These are phyloP conservation scores for Theonella swinhoei DNA, from an alignment of 37 sponge, comb jelly and placozoan species.

Conservation along the genomic window DNA sequence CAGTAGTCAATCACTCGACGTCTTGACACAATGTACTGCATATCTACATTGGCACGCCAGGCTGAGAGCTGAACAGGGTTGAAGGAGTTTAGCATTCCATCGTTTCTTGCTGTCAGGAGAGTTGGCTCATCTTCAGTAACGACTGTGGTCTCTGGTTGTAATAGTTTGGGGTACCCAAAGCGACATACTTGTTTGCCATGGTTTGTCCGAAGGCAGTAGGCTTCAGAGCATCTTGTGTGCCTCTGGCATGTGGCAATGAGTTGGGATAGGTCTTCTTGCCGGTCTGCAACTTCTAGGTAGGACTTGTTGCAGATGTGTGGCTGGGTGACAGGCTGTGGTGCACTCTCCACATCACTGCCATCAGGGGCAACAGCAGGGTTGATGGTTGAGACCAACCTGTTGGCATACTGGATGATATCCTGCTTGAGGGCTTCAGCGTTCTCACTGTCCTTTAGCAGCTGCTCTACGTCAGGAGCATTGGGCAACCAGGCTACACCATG, in stretches of 20 bases:
- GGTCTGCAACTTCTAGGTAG: conserved; percentile 10
- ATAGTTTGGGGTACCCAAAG: conserved; percentile 62
- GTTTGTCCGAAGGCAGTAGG: conserved; percentile 56
- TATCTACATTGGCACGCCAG: too few relatives aligned
- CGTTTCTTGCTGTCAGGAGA: conserved; percentile 29
- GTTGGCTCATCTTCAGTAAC: too few relatives aligned
- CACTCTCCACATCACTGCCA: conserved; percentile 18
- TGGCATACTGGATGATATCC: conserved; percentile 27
- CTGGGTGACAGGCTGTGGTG: conserved; percentile 22
- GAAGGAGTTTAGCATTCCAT: conserved; percentile 18
- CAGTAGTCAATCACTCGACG: conserved; percentile 28
- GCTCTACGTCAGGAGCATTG: conserved; percentile 42
- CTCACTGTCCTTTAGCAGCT: too few relatives aligned
- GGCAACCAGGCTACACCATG: conserved; percentile 51
- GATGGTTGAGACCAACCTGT: conserved; percentile 38
- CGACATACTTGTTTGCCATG: conserved; percentile 45
- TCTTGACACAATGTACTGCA: conserved; percentile 51
- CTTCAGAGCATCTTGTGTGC: conserved; percentile 51
- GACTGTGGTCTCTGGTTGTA: conserved; percentile 30
- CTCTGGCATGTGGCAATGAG: conserved; percentile 71
- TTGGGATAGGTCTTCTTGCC: conserved; percentile 40
- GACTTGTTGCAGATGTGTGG: conserved; percentile 49
- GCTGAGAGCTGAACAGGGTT: background rate
- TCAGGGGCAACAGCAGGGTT: conserved; percentile 49
- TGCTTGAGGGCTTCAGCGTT: conserved; percentile 4